A percentile compares a stretch with the other conserved stretches of the same genome.
Conservation (phyloP, 1,140 invertebrate genomes). For the Drosophila teissieri region DNA sequence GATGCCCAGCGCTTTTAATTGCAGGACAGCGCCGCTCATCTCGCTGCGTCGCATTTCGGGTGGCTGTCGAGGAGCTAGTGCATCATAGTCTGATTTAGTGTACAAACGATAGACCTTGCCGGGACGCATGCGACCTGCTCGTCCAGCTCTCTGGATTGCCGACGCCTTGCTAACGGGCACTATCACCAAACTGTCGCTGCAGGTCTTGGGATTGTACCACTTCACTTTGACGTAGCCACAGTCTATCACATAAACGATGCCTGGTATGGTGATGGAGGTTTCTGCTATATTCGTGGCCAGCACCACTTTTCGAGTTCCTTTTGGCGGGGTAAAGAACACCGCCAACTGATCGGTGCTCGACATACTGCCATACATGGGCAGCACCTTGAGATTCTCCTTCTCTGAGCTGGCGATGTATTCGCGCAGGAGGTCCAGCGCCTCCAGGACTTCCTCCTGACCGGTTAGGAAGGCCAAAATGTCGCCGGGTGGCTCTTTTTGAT, state of each 20-base stretch:
- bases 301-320: conserved; percentile 94
- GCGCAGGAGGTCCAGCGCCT: conserved; percentile 88
- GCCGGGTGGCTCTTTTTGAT: conserved; percentile 91
- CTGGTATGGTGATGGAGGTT: conserved; percentile 94
- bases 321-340: conserved; percentile 92
- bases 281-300: conserved; percentile 99
- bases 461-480: conserved; percentile 98
- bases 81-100: conserved; percentile 91
- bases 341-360: conserved; percentile 93
- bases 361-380: conserved; percentile 97
- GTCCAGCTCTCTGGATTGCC: conserved; percentile 95
- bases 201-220: conserved; percentile 93
- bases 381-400: conserved; percentile 88
- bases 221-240: conserved; percentile 98
- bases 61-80: conserved; percentile 89
- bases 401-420: conserved; percentile 88
- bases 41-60: conserved; percentile 98
- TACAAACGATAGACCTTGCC: conserved; percentile 94
- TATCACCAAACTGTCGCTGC: conserved; percentile 93
- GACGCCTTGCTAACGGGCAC: conserved; percentile 95
- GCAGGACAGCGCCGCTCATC: conserved; percentile 93
- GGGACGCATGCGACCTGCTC: conserved; percentile 93
- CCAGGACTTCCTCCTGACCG: conserved; percentile 95
- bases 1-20: conserved; percentile 97
- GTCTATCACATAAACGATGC: conserved; percentile 97